A percentile compares a stretch with the other conserved stretches of the same genome.
phyloP scores from a whole-genome alignment of 37 sponge, comb jelly and placozoan species.

The Bolinopsis microptera region DNA sequence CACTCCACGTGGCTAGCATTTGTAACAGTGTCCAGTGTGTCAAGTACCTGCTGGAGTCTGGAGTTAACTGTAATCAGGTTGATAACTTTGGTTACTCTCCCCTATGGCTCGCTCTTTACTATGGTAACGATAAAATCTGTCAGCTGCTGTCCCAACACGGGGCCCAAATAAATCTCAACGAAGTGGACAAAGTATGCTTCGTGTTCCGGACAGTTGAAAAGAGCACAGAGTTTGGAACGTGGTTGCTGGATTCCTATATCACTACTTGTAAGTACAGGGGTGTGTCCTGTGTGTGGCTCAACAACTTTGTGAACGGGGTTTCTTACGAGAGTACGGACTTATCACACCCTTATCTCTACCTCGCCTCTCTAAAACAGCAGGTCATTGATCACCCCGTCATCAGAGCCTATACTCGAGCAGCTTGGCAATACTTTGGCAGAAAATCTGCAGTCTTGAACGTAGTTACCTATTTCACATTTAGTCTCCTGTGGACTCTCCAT shows the following conservation, averaged over 20 bases:
- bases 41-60: background rate
- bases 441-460: conserved; percentile 21
- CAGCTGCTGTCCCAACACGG: background rate
- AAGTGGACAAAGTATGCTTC: background rate
- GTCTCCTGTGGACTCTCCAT: conserved; percentile 10
- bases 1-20: conserved; percentile 38
- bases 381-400: conserved; percentile 9
- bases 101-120: conserved; percentile 46
- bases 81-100: conserved; percentile 31
- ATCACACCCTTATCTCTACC: conserved; percentile 31
- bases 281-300: conserved; percentile 36
- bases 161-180: conserved; percentile 1
- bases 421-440: background rate
- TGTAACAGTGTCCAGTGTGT: conserved; percentile 51
- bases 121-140: conserved; percentile 42
- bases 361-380: background rate
- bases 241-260: background rate
- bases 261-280: background rate
- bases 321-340: background rate
- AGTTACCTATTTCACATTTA: background rate
- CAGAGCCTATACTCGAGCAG: background rate
- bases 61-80: background rate
- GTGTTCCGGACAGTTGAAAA: background rate
- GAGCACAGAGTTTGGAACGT: background rate
- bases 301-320: conserved; percentile 12